These are phyloP conservation scores for Monochamus saltuarius DNA, from an alignment of 1,140 invertebrate species.

Conservation along the genomic window DNA sequence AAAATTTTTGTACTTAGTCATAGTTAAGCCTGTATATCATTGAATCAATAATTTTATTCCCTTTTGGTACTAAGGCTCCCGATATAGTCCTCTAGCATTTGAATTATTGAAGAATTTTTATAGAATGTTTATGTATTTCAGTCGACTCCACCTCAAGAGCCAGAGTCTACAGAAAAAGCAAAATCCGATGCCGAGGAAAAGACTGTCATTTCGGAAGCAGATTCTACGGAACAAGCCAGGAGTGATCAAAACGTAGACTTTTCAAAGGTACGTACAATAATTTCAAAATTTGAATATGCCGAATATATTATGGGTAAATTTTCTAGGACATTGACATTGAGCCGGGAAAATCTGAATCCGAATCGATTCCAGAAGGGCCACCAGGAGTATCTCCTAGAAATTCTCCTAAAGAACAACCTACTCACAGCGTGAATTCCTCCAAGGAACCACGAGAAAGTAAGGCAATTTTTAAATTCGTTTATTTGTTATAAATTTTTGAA, in stretches of 20 bases:
- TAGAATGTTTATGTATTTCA: constrained; percentile 1
- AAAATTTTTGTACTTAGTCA: too few species aligned
- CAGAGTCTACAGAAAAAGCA: constrained; percentile 21
- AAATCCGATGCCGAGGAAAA: constrained; percentile 49
- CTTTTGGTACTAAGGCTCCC: too few species aligned
- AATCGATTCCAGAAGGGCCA: constrained; percentile 34
- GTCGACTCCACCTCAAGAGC: constrained; percentile 13
- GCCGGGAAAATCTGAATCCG: constrained; percentile 7
- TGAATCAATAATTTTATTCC: too few species aligned
- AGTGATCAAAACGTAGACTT: constrained; percentile 23
- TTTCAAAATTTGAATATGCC: too few species aligned
- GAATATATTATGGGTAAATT: not conserved
- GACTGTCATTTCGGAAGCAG: constrained; percentile 51
- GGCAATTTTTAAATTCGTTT: not conserved
- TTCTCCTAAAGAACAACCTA: constrained; percentile 16
- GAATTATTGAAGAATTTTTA: too few species aligned
- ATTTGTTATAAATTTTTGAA: not conserved
- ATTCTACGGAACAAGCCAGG: constrained; percentile 48
- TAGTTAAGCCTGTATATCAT: too few species aligned
- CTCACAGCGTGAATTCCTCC: not conserved
- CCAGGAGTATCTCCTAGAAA: constrained; percentile 45
- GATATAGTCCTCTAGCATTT: too few species aligned
- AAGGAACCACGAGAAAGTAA: constrained; percentile 4
- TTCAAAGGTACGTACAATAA: constrained; percentile 16
- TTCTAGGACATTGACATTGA: constrained; percentile 19